Percentiles rank a stretch among this genome's conserved stretches.
These are phyloP conservation scores for Oscheius sp. DNA, from an alignment of 2,888 invertebrate species.

Conservation along the genomic window DNA sequence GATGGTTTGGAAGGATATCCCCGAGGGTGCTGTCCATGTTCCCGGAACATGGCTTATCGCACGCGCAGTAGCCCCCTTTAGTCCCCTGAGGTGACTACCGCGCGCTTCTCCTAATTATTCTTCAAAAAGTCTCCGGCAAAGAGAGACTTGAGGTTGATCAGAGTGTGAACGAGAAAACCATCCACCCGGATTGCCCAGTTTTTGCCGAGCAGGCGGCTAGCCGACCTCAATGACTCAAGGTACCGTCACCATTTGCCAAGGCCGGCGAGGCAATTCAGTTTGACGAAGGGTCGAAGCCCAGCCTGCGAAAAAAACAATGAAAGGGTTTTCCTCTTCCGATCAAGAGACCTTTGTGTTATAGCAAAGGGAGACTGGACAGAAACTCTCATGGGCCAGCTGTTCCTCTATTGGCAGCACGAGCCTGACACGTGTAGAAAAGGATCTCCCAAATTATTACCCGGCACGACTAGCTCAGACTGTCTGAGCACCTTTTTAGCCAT, in stretches of 20 bases:
- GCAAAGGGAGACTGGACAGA: too few relatives aligned
- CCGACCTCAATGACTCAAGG: conserved; percentile 7
- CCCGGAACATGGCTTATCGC: conserved; percentile 27
- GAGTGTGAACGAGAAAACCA: not conserved
- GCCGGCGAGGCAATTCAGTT: not conserved
- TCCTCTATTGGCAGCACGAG: too few relatives aligned
- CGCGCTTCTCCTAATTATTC: conserved; percentile 16
- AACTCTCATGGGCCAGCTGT: too few relatives aligned
- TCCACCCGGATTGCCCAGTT: not conserved
- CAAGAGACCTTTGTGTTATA: too few relatives aligned
- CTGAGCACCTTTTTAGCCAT: not conserved
- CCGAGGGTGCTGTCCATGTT: conserved; percentile 25
- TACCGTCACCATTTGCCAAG: not conserved
- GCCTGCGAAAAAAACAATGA: too few relatives aligned
- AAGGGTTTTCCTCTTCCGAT: too few relatives aligned
- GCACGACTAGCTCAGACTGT: not conserved
- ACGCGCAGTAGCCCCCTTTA: conserved; percentile 17
- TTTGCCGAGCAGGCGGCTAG: not conserved
- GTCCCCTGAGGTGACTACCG: conserved; percentile 20
- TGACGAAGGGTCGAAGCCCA: too few relatives aligned
- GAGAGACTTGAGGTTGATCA: not conserved
- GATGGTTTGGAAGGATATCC: not conserved
- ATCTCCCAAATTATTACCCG: too few relatives aligned
- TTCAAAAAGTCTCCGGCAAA: conserved; percentile 8
- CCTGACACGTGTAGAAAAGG: too few relatives aligned